phyloP scores from a whole-genome alignment of 2,888 invertebrate species.

The Carterocephalus palaemon region DNA sequence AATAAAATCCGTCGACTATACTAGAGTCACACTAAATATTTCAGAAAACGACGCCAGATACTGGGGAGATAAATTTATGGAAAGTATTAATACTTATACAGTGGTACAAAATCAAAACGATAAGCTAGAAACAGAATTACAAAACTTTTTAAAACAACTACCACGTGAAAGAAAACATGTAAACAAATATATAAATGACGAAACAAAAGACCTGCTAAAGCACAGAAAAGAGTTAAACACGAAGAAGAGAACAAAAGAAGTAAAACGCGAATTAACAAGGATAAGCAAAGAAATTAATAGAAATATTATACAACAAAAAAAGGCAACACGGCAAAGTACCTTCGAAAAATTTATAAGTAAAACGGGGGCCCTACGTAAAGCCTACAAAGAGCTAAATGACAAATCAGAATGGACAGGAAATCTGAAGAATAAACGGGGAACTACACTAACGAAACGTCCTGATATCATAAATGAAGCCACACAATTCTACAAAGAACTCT shows the following conservation, averaged over 20 bases:
- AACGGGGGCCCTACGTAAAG: conserved; percentile 1
- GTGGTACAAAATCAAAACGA: background rate
- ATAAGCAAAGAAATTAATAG: conserved; percentile 1
- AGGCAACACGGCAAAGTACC: background rate
- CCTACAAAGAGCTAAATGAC: background rate
- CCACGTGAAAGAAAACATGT: background rate
- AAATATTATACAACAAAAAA: background rate
- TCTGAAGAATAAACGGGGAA: background rate
- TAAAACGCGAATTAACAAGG: background rate
- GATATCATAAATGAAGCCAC: background rate
- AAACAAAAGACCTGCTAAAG: background rate
- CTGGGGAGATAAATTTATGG: background rate
- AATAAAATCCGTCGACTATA: background rate
- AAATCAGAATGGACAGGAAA: background rate
- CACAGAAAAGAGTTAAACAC: background rate
- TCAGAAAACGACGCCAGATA: background rate
- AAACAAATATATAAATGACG: background rate
- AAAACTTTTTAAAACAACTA: background rate
- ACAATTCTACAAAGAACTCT: background rate
- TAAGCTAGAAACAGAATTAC: background rate
- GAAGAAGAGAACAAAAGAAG: background rate
- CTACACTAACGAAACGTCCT: background rate
- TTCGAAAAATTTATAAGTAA: background rate
- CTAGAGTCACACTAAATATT: background rate
- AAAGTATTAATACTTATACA: background rate